Evolutionary conservation across 2,113 vertebrate species (phyloP).

Genomic region (Puma concolor): DNA sequence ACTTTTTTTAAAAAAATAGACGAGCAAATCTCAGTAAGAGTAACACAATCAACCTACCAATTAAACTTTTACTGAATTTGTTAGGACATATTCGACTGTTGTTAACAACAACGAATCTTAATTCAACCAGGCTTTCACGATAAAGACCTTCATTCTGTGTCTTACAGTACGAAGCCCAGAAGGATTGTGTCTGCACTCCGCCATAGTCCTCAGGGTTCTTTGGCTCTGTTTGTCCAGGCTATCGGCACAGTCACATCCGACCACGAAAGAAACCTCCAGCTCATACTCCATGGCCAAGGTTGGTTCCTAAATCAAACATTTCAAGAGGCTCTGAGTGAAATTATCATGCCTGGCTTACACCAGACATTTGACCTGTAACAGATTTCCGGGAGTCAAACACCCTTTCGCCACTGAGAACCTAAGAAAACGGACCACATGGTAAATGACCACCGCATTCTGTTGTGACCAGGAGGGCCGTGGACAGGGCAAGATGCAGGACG

Average conservation of each 20-base stretch:
- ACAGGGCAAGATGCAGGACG: background rate
- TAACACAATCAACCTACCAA: background rate
- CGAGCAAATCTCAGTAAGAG: background rate
- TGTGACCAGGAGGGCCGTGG: too few relatives aligned
- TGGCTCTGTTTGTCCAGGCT: background rate
- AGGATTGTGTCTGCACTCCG: accelerated
- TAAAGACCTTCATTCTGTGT: background rate
- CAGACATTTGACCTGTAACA: background rate
- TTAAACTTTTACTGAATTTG: background rate
- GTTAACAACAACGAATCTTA: background rate
- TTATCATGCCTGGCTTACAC: background rate
- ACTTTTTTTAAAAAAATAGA: too few relatives aligned
- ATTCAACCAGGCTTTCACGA: accelerated
- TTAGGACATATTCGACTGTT: background rate
- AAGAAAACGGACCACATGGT: too few relatives aligned
- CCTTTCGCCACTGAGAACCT: background rate
- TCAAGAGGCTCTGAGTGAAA: too few relatives aligned
- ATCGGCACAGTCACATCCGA: background rate
- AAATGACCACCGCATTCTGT: background rate
- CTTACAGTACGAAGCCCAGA: background rate
- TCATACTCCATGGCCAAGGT: background rate
- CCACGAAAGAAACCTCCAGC: background rate
- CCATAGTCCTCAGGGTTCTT: too few relatives aligned
- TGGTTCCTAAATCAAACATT: background rate
- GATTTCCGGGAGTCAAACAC: background rate